Base-by-base conservation (phyloP, 1,140 invertebrate genomes). In the Brachionus rubens region DNA sequence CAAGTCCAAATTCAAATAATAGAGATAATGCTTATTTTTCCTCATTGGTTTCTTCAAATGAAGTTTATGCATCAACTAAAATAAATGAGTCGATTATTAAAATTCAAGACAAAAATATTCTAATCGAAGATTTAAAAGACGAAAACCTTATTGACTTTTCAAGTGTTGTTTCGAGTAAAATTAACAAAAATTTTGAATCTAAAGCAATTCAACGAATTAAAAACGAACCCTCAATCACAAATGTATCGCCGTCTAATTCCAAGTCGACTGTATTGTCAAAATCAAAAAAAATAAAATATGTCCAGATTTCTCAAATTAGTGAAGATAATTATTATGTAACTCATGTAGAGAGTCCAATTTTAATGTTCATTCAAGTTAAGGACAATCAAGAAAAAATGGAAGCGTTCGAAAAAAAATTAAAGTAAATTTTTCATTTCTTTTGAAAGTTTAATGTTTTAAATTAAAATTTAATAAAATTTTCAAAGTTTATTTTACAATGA, bases 271-370 rank as follows among this genome's bases (percentile, higher is more conserved):
- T n/a, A n/a, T n/a, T n/a, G n/a, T n/a, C n/a, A n/a, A 65, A 28
- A 9, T 65, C 59, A 21, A 65, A 65, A 65, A 65, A 65, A 46
- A 5, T 65, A 24, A 43, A 26, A 46, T 65, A 65, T 43, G n/a
- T 36, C 36, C 12, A 21, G 14, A 36, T 41, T 43, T 24, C 19
- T 26, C 19, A 16, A 9, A 43, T 21, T 26, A 41, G 26, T 14
- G 14, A 43, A 43, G 28, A 41, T 26, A 36, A 65, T 7, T 65
- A 36, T n/a, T 65, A 30, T 65, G 59, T 65, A 4, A 30, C 59
- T 43, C 59, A 65, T 43, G 36, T 65, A 21, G 40, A 43, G 6
- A 65, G 59, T 65, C 59, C 59, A 1, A 43, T 65, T 19, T n/a
- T 65, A 12, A 30, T 65, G 1, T 65, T 65, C 24, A 43, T 65